A percentile compares a stretch with the other conserved stretches of the same genome.
These are phyloP conservation scores for Amblyjoppa fuscipennis DNA, from an alignment of 2,888 invertebrate genomes.

Conservation along the genomic window DNA sequence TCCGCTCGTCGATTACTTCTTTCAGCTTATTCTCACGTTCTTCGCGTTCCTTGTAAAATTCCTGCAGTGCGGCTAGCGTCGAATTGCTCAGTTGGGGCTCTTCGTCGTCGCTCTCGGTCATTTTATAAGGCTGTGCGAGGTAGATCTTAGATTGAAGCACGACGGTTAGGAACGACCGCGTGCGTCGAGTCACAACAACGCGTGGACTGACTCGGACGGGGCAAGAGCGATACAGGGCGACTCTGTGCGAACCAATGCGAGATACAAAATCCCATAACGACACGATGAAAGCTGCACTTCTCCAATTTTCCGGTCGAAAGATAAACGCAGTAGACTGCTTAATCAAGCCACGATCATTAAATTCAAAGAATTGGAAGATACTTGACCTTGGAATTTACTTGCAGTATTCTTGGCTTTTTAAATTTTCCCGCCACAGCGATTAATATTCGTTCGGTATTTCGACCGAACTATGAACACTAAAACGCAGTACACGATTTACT, in stretches of 20 bases:
- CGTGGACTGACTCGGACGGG: conserved; percentile 6
- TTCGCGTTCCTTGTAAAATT: conserved; percentile 91
- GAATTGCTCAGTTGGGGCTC: conserved; percentile 89
- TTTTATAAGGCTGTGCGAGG: conserved; percentile 42
- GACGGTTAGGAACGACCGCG: conserved; percentile 16
- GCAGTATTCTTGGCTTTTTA: no score
- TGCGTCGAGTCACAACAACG: conserved; percentile 16
- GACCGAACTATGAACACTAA: no score
- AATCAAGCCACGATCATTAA: neutral
- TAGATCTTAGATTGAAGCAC: neutral
- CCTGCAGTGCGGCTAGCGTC: conserved; percentile 91
- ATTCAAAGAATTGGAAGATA: neutral
- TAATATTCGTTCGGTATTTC: neutral
- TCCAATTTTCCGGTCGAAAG: neutral
- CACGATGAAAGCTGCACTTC: neutral
- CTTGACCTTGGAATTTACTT: no score
- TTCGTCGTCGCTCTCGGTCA: conserved; percentile 86
- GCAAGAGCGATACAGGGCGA: conserved; percentile 1
- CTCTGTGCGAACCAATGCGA: neutral
- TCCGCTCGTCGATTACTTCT: conserved; percentile 73
- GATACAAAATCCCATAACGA: neutral
- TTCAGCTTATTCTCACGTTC: conserved; percentile 88
- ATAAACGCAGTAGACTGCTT: neutral
- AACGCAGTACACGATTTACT: no score
- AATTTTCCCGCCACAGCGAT: conserved; percentile 42